These are phyloP conservation scores for Ladona fulva DNA, from an alignment of 1,140 invertebrate species.

Conservation along the genomic window DNA sequence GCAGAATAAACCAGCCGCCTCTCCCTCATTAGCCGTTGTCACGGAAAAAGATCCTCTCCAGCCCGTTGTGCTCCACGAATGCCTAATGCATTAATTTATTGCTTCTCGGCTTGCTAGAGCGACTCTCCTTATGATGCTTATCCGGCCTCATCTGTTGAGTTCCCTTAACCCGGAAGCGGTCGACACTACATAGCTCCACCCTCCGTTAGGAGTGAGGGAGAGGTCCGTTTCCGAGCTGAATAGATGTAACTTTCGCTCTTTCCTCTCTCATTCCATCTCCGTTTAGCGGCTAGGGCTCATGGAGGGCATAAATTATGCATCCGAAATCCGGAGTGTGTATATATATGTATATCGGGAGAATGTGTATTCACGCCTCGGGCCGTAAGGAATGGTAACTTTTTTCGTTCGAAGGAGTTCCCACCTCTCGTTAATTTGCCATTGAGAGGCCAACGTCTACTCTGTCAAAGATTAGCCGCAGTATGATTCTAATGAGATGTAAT, in stretches of 20 bases:
- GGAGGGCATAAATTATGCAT: background rate
- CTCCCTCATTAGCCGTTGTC: background rate
- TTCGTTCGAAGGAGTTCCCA: no score
- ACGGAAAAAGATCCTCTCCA: background rate
- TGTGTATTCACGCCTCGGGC: background rate
- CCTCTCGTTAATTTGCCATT: no score
- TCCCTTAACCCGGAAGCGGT: background rate
- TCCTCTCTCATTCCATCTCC: background rate
- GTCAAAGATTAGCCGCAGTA: no score
- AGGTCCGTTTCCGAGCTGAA: slow-evolving; percentile 2
- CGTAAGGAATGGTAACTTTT: no score
- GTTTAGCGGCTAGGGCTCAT: background rate
- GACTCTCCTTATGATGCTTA: background rate
- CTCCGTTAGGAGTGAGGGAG: background rate
- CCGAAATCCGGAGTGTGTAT: background rate
- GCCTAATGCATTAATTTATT: slow-evolving; percentile 3
- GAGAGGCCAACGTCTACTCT: no score
- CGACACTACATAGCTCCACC: background rate
- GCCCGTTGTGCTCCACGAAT: background rate
- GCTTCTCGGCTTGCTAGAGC: background rate
- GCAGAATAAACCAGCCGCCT: no score
- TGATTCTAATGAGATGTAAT: no score
- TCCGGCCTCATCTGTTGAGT: background rate
- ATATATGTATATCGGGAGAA: background rate
- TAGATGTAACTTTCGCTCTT: background rate